A percentile compares a stretch with the other conserved stretches of the same genome.
Conservation (phyloP, 2,797 vertebrate species). For the Graptemys geographica region DNA sequence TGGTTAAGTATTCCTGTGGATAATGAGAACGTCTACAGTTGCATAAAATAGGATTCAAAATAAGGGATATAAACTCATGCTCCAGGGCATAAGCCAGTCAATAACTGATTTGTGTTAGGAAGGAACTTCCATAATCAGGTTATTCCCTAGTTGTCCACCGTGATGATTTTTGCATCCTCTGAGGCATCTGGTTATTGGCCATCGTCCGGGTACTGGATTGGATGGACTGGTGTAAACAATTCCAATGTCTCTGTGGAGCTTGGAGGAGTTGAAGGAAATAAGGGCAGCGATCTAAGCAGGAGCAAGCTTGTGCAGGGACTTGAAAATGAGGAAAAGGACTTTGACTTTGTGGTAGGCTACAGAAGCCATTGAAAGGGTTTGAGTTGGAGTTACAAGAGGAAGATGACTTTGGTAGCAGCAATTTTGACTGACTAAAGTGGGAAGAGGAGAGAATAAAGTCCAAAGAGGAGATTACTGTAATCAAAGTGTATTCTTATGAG, state of each 20-base stretch:
- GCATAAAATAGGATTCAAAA: background rate
- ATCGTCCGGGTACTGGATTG: background rate
- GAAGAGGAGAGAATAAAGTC: background rate
- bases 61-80: background rate
- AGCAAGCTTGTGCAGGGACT: background rate
- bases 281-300: background rate
- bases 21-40: background rate
- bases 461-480: background rate
- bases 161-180: background rate
- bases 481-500: background rate
- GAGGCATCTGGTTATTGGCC: background rate
- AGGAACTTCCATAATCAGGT: background rate
- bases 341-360: background rate
- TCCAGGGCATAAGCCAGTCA: background rate
- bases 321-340: background rate
- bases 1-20: background rate
- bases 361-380: background rate
- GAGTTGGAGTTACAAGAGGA: background rate
- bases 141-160: accelerated
- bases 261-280: background rate
- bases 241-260: background rate
- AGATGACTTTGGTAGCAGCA: background rate
- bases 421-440: background rate
- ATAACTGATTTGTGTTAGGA: background rate
- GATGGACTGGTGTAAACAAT: background rate